These are phyloP conservation scores for Indicator indicator DNA, from an alignment of 2,113 vertebrate genomes.

Conservation along the genomic window DNA sequence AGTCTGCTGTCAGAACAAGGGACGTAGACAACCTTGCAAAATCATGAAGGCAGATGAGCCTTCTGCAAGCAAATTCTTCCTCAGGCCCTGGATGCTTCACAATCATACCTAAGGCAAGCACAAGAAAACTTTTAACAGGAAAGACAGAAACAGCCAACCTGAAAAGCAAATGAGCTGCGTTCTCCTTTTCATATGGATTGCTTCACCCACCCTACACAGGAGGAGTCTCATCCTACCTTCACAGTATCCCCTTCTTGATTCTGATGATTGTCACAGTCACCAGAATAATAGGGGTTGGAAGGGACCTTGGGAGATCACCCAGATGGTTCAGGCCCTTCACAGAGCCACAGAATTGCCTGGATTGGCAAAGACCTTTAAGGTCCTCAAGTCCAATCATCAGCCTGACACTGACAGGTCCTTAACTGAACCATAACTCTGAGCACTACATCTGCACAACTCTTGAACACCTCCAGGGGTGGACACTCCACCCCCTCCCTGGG, in stretches of 20 bases:
- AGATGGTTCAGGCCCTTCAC: no score
- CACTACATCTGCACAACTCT: no score
- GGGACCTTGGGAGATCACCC: no score
- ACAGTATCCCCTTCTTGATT: neutral
- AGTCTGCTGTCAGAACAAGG: neutral
- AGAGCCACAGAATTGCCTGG: no score
- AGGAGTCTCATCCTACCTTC: neutral
- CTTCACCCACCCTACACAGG: neutral
- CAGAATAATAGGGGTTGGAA: no score
- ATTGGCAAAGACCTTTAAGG: no score
- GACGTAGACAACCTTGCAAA: neutral
- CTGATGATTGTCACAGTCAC: neutral
- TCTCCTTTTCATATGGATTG: neutral
- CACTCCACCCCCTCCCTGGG: no score
- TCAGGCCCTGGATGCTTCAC: neutral
- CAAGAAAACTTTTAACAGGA: neutral
- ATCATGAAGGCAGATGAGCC: neutral
- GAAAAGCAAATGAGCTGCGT: neutral
- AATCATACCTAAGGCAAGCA: neutral
- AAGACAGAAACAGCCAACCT: neutral
- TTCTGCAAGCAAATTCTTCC: neutral
- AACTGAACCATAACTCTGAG: no score
- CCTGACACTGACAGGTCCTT: no score
- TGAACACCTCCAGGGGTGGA: no score
- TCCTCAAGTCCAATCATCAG: no score